phyloP scores from a whole-genome alignment of 2,113 vertebrate genomes.

The Girardinichthys multiradiatus region DNA sequence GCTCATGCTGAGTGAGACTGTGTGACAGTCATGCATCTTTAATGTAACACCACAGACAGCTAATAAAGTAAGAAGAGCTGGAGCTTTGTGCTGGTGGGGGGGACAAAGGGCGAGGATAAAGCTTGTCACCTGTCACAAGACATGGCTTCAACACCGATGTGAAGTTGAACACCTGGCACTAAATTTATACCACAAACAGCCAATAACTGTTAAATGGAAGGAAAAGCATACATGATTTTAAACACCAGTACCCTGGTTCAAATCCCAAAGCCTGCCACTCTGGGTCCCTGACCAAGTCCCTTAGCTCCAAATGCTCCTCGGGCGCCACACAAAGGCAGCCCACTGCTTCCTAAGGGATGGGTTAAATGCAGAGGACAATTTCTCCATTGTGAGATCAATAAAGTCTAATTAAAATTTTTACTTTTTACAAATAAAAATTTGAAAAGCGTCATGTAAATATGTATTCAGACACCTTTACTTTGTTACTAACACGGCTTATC shows the following conservation, averaged over 20 bases:
- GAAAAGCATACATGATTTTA: no score
- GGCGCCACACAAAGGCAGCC: no score
- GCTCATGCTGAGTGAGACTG: slow-evolving; percentile 72
- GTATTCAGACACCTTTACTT: not conserved
- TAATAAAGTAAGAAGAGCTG: slow-evolving; percentile 78
- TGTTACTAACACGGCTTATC: not conserved
- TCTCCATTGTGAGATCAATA: no score
- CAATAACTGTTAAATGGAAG: not conserved
- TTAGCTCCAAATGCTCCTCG: no score
- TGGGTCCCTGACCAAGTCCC: no score
- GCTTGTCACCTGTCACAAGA: not conserved
- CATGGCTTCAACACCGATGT: slow-evolving; percentile 5
- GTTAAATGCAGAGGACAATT: no score
- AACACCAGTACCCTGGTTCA: no score
- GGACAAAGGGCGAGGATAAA: slow-evolving; percentile 10
- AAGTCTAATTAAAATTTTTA: no score
- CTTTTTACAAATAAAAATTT: no score
- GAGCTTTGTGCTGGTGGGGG: slow-evolving; percentile 24
- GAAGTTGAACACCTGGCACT: not conserved
- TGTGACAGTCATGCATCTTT: slow-evolving; percentile 80
- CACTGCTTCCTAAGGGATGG: no score
- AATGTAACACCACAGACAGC: slow-evolving; percentile 78
- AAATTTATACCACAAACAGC: not conserved
- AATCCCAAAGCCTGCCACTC: no score
- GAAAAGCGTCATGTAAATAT: no score